Base-by-base conservation (phyloP, 2,797 vertebrate genomes). In the Tachyglossus aculeatus region DNA sequence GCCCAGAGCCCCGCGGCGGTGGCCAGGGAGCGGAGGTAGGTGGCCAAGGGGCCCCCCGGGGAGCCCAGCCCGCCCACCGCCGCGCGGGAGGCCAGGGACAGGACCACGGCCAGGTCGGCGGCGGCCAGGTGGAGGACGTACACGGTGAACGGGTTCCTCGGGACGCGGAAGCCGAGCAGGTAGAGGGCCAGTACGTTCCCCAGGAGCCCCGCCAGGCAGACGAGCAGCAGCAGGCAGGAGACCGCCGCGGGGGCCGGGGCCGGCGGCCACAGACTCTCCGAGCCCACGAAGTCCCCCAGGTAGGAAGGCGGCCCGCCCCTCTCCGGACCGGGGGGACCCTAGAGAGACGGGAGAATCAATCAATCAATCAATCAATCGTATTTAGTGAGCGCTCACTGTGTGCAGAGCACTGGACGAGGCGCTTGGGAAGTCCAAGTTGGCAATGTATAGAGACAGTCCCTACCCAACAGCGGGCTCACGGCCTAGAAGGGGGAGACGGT, bases 91-190 rank as follows among this genome's bases (percentile, higher is more conserved):
- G 70, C 78, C 1, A 86, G 76, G 80, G 79, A 88, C 34, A 68
- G 70, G 19, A 91, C 90, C 36, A 84, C 90, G 57, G 63, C 57
- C 3, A 57, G 6, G 25, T 90, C 88, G 0, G 89, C 87, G 3
- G 82, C 25, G 1, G 84, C 88, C 76, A 91, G 59, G 77, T 90
- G 89, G 38, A 91, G 85, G 63, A 90, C 87, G 67, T 90, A 91
- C 55, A 82, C 16, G 1, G 83, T 86, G 79, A 89, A 92, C 48
- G 85, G 82, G 34, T 68, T 88, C 56, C 81, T 82, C 37, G 51
- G 58, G 77, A 89, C 78, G 79, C 41, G 80, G 61, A 87, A 91
- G 50, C 80, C 77, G 0, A 91, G 85, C 9, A 88, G 77, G 86
- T 88, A 89, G 61, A 91, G 81, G 19, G 89, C 85, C 62, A 85